Base-by-base conservation (phyloP, 2,888 invertebrate genomes). In the Drosophila sordidula region DNA sequence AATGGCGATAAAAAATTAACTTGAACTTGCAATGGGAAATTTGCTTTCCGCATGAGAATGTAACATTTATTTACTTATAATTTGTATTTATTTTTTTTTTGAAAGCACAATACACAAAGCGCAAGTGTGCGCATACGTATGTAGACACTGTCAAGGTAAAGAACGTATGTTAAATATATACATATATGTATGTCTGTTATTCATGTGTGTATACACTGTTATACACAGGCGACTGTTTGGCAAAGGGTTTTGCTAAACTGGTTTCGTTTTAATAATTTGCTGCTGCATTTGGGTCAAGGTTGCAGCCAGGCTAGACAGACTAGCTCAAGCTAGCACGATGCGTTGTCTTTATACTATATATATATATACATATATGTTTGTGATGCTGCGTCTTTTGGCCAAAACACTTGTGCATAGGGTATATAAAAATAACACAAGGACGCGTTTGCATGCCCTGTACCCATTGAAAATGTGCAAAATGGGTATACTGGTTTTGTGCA, bases 211-310 rank as follows among this genome's bases (percentile, higher is more conserved):
- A 29, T 25, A 11, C 22, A 22, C 9, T 18, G 70, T 79, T 34
- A 12, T 34, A 34, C 34, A 34, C 11, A 78, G 76, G 79, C 69
- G 59, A 70, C 50, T 45, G 46, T 70, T 59, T 58, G 59, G 72
- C 68, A 89, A 89, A 86, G 88, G 88, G 88, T 87, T 87, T 70
- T 61, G 75, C 55, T 58, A 79, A 89, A 87, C 86, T 63, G 89
- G 89, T 89, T 89, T 88, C 49, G 59, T 58, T 68, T 70, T 56
- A 39, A 78, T 66, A 55, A 81, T 70, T 76, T 69, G 74, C 75
- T 58, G 52, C 51, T 69, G 47, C 80, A 75, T 86, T 80, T 87
- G 84, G 89, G 87, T 89, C 87, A 87, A 87, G 87, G 90, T 66
- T 78, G 65, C 47, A 50, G 34, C 41, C 78, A 76, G 87, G 78